phyloP scores from a whole-genome alignment of 1,140 invertebrate species.

The Aporrectodea caliginosa region DNA sequence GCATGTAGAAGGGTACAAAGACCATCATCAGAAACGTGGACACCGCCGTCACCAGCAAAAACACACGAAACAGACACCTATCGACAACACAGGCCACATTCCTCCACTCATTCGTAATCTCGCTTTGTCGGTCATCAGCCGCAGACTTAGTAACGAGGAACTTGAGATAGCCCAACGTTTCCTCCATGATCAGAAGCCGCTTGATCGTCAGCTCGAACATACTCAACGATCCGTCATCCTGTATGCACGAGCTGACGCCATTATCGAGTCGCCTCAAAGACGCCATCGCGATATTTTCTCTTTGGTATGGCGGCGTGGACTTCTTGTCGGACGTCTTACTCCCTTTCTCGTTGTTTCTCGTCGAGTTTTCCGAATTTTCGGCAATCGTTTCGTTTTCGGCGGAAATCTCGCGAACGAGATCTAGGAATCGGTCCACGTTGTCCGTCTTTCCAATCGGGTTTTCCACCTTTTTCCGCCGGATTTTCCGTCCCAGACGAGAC shows the following conservation, averaged over 20 bases:
- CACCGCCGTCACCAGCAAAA: slow-evolving; percentile 58
- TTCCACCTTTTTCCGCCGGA: no score
- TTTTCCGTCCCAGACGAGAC: no score
- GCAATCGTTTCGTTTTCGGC: neutral
- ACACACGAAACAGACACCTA: slow-evolving; percentile 62
- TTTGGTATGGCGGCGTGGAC: neutral
- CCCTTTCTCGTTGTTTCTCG: no score
- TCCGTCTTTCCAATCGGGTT: no score
- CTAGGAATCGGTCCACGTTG: neutral
- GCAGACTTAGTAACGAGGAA: slow-evolving; percentile 45
- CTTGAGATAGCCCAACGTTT: slow-evolving; percentile 46
- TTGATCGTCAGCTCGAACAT: neutral
- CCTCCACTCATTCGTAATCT: slow-evolving; percentile 59
- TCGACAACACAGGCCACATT: slow-evolving; percentile 61
- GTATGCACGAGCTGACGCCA: no score
- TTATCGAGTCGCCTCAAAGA: no score
- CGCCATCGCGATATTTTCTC: no score
- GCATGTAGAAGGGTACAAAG: slow-evolving; percentile 30
- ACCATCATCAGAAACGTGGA: slow-evolving; percentile 59
- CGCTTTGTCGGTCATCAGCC: slow-evolving; percentile 43
- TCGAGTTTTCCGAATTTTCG: neutral
- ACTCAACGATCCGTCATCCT: no score
- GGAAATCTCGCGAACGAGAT: neutral
- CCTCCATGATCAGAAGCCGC: slow-evolving; percentile 36
- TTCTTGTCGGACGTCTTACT: neutral